Conservation (phyloP, 2,113 vertebrate species). For the Chlorocebus sabaeus region DNA sequence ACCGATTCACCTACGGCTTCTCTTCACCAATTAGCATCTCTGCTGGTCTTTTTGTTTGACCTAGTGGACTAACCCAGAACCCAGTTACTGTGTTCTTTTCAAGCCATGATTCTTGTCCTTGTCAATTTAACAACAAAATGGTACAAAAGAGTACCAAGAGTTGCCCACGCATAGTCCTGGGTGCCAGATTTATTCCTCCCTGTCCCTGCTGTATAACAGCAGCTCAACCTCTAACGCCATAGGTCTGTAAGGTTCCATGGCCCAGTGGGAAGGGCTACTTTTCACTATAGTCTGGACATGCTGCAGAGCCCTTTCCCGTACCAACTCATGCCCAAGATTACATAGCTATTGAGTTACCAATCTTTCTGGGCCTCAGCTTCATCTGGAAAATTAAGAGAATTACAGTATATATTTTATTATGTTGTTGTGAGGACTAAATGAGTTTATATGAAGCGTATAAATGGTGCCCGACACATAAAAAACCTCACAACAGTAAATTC, state of each 20-base stretch:
- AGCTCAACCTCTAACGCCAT: neutral
- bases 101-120: neutral
- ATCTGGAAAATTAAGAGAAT: slow-evolving; percentile 10
- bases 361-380: neutral
- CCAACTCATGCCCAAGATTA: neutral
- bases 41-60: neutral
- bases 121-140: neutral
- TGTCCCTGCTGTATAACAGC: neutral
- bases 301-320: neutral
- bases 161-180: neutral
- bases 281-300: neutral
- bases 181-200: neutral
- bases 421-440: neutral
- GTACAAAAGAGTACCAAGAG: neutral
- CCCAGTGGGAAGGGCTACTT: neutral
- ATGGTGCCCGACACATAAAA: neutral
- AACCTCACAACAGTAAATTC: neutral
- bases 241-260: neutral
- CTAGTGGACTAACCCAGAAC: neutral
- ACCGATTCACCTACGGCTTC: neutral
- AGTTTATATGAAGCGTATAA: neutral
- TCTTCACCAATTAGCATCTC: neutral
- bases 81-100: neutral
- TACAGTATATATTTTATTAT: neutral
- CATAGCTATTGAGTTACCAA: neutral